Conservation (phyloP, 2,113 vertebrate genomes). For the Microcebus murinus region DNA sequence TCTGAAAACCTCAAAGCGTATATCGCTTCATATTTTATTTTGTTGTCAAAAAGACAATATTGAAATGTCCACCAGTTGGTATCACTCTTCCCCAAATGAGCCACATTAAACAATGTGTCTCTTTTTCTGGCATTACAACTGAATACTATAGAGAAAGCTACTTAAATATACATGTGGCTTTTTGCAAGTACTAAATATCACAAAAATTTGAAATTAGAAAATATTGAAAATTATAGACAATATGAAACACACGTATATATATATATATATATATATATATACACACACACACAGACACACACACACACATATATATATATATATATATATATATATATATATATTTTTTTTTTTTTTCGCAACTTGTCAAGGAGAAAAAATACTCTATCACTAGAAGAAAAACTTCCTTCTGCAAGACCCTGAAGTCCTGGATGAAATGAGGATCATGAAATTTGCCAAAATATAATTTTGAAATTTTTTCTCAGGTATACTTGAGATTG, state of each 20-base stretch:
- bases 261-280: background rate
- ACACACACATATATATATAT: background rate
- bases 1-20: background rate
- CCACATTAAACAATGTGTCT: background rate
- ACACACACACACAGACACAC: too few relatives aligned
- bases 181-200: background rate
- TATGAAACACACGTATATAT: background rate
- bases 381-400: background rate
- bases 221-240: background rate
- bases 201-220: conserved; percentile 14
- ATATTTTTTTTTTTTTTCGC: background rate
- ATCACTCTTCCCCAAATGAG: background rate
- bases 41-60: background rate
- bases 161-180: background rate
- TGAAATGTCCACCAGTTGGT: background rate
- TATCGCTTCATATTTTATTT: background rate
- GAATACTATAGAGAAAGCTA: background rate
- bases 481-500: background rate
- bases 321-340: too few relatives aligned
- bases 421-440: background rate
- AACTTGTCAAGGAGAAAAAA: background rate
- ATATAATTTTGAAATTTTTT: background rate
- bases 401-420: background rate
- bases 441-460: background rate
- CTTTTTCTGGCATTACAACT: background rate